phyloP scores from a whole-genome alignment of 2,113 vertebrate species.

The Haliaeetus leucogaster region DNA sequence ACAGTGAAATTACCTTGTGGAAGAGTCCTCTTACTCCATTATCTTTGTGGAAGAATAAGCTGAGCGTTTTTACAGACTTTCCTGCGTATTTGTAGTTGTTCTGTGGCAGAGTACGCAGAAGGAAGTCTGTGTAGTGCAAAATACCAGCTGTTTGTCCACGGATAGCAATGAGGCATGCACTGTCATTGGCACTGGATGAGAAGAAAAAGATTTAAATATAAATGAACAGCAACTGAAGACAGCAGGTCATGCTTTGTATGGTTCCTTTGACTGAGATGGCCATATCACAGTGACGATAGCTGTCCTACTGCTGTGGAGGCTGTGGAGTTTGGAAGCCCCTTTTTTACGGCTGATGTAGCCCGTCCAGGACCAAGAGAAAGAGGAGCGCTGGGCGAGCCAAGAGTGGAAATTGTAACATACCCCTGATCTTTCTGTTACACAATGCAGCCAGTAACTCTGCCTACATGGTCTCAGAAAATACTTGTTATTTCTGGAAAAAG shows the following conservation, averaged over 20 bases:
- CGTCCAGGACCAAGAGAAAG: background rate
- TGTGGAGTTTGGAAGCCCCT: background rate
- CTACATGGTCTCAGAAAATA: background rate
- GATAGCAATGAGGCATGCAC: background rate
- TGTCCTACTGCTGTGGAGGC: background rate
- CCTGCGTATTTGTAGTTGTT: background rate
- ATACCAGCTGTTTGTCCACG: background rate
- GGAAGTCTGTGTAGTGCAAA: too few relatives aligned
- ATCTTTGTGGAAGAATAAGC: background rate
- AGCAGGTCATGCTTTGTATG: background rate
- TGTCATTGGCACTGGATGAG: background rate
- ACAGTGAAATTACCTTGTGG: background rate
- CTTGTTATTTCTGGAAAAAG: background rate
- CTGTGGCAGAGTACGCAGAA: background rate
- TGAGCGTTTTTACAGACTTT: background rate
- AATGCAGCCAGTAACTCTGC: background rate
- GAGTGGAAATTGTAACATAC: background rate
- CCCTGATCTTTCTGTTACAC: background rate
- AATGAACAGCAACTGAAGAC: background rate
- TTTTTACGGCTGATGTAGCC: accelerated
- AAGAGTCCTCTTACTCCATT: background rate
- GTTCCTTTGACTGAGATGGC: background rate
- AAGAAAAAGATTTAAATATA: background rate
- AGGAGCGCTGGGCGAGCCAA: background rate
- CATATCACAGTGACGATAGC: accelerated